Conservation (phyloP, 2,113 vertebrate genomes). For the Eudyptes chrysolophus region DNA sequence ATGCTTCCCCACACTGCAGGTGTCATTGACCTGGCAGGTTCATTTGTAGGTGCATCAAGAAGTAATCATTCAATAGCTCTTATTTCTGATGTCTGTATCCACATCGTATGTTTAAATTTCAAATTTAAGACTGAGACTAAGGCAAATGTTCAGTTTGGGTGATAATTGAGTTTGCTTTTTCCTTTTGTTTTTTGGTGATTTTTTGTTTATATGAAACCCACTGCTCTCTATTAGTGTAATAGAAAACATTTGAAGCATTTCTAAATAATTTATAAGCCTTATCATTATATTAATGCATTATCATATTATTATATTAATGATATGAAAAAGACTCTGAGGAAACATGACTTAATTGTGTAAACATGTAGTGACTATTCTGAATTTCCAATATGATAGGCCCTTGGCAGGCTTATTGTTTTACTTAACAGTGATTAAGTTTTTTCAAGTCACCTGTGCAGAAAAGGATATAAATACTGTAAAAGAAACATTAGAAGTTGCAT, state of each 20-base stretch:
- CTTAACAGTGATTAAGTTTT: neutral
- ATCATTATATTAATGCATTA: neutral
- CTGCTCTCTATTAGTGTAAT: neutral
- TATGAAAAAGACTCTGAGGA: neutral
- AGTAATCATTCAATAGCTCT: neutral
- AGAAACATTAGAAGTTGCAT: neutral
- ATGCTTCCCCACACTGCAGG: neutral
- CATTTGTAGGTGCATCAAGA: neutral
- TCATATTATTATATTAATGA: neutral
- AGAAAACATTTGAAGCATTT: neutral
- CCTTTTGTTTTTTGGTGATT: neutral
- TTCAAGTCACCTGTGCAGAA: neutral
- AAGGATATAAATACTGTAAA: neutral
- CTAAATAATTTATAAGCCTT: neutral
- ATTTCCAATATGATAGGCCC: neutral
- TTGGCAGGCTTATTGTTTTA: neutral
- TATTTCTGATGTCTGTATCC: neutral
- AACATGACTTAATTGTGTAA: neutral
- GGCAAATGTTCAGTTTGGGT: neutral
- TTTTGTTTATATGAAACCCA: neutral
- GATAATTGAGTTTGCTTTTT: neutral
- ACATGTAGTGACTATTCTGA: neutral
- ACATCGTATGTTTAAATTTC: neutral
- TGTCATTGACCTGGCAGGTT: neutral
- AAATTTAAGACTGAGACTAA: neutral